Evolutionary conservation across 2,888 invertebrate genomes (phyloP), one percentile per base, ranked within the genome.

Genomic region (Corbicula japonica): DNA sequence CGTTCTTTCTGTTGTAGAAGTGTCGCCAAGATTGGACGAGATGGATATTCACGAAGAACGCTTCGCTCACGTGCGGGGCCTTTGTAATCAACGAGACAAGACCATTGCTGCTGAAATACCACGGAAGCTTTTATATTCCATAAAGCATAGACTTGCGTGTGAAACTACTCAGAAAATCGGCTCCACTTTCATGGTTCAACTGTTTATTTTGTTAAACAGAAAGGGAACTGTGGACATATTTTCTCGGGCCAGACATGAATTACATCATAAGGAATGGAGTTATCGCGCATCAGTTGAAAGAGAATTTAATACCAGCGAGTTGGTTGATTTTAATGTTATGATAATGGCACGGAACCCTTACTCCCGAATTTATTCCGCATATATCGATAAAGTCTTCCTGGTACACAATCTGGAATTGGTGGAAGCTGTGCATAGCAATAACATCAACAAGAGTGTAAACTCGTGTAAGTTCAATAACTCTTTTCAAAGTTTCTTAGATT

Each of bases 311-410:
- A 32, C 32, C 6, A 2, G n/a, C 8, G 12, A 3, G 4, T 1
- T 54, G 8, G 12, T 32, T 32, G 3, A 30, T 32, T 54, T 32
- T 32, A 54, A 28, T 6, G 54, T 54, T 10, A 15, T 54, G 15
- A 30, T 54, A 4, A 54, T 30, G 54, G 54, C 30, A 12, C 10
- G 54, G 32, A 54, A 54, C n/a, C 54, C 54, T 10, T 54, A 30
- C 15, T 30, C 54, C 6, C 54, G 54, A 10, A 15, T 54, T 2
- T 54, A 6, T 3, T 54, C 54, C 1, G 54, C 30, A 28, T 54
- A 54, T 54, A 54, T 54, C 32, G 54, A 54, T n/a, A 54, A 54
- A 54, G 54, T 54, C 15, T 54, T 32, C 32, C 4, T 54, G 10
- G 18, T n/a, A 30, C 28, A 54, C 30, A 30, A 1, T 12, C 18